phyloP scores from a whole-genome alignment of 2,888 invertebrate genomes.

The Oxyteleia sp. region DNA sequence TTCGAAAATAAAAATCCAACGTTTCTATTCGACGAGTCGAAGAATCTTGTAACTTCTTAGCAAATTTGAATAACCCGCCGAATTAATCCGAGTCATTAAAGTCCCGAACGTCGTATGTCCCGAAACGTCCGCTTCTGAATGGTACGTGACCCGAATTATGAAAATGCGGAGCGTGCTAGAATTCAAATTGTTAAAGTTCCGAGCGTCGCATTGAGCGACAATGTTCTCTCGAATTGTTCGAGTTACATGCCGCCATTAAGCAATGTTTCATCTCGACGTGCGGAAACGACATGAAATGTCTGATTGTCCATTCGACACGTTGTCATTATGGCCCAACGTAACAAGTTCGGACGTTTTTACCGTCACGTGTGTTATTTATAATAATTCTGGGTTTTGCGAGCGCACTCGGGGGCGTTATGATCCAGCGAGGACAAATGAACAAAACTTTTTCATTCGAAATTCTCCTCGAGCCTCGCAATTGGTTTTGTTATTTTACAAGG shows the following conservation, averaged over 20 bases:
- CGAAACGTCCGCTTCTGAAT: constrained; percentile 51
- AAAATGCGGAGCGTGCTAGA: constrained; percentile 57
- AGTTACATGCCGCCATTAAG: constrained; percentile 44
- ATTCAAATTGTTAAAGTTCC: constrained; percentile 59
- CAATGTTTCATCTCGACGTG: constrained; percentile 35
- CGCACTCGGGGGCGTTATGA: not conserved
- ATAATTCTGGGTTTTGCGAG: not conserved
- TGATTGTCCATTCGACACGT: constrained; percentile 35
- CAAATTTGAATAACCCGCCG: constrained; percentile 26
- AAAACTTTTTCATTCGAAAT: no score
- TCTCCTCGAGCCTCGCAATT: no score
- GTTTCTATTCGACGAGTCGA: not conserved
- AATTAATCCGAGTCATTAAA: constrained; percentile 60
- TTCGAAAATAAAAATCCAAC: no score
- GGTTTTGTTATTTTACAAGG: not conserved
- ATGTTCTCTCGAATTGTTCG: constrained; percentile 57
- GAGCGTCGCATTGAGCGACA: constrained; percentile 53
- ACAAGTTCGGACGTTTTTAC: constrained; percentile 2
- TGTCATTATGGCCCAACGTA: constrained; percentile 5
- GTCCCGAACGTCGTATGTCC: constrained; percentile 39
- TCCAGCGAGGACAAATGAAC: no score
- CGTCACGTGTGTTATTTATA: not conserved
- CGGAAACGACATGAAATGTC: constrained; percentile 20
- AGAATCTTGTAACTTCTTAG: constrained; percentile 16
- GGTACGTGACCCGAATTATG: constrained; percentile 65